Evolutionary conservation across 1,140 invertebrate species (phyloP).

Genomic region (Drosophila ohnishii): DNA sequence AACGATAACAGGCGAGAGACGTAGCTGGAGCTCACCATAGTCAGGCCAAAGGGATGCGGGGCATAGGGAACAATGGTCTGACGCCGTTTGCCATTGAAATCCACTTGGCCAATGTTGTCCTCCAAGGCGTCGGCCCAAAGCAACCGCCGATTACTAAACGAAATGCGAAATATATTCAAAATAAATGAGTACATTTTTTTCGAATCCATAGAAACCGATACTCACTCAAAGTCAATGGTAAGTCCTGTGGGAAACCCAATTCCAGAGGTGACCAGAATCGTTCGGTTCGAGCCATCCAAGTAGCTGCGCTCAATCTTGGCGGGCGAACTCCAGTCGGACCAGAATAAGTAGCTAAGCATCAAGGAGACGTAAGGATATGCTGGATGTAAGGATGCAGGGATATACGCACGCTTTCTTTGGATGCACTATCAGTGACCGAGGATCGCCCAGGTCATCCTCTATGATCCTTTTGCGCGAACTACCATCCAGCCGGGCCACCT

Average conservation of each 20-base stretch:
- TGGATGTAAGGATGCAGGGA: too few species aligned
- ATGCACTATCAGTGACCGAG: slow-evolving; percentile 90
- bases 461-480: slow-evolving; percentile 89
- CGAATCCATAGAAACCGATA: too few species aligned
- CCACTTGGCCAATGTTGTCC: slow-evolving; percentile 94
- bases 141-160: slow-evolving; percentile 66
- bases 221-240: slow-evolving; percentile 91
- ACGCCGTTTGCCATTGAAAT: slow-evolving; percentile 92
- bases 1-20: too few species aligned
- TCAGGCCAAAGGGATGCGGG: slow-evolving; percentile 90
- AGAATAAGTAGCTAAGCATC: slow-evolving; percentile 89
- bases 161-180: not conserved
- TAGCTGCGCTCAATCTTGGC: slow-evolving; percentile 93
- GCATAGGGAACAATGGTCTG: slow-evolving; percentile 88
- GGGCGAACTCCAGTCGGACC: slow-evolving; percentile 94
- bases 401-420: slow-evolving; percentile 86
- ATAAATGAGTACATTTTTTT: not conserved
- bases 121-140: slow-evolving; percentile 95
- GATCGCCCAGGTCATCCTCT: slow-evolving; percentile 88
- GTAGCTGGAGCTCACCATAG: slow-evolving; percentile 74
- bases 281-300: slow-evolving; percentile 92
- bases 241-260: slow-evolving; percentile 96
- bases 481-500: slow-evolving; percentile 93
- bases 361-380: not conserved
- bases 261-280: slow-evolving; percentile 89